These are phyloP conservation scores for Xenopus petersii DNA, from an alignment of 2,797 vertebrate species.

Conservation along the genomic window DNA sequence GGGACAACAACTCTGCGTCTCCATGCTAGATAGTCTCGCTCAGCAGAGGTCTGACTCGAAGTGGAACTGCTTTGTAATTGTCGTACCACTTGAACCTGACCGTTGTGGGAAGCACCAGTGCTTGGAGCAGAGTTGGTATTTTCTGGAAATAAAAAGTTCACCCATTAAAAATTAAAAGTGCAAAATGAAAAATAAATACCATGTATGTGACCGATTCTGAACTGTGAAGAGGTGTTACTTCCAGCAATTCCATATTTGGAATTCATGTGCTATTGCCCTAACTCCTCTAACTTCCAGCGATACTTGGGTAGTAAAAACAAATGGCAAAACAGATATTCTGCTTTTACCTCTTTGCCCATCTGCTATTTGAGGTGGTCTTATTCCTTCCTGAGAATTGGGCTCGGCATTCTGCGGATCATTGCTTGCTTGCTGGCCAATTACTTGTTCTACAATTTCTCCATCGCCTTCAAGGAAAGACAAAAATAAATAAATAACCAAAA, in stretches of 20 bases:
- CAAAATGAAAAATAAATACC: too few species aligned
- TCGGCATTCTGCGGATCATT: slow-evolving; percentile 77
- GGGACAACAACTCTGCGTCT: slow-evolving; percentile 90
- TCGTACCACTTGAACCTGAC: slow-evolving; percentile 92
- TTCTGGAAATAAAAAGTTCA: too few species aligned
- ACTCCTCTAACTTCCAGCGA: too few species aligned
- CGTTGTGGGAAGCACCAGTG: slow-evolving; percentile 67
- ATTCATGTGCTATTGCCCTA: too few species aligned
- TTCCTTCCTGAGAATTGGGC: slow-evolving; percentile 79
- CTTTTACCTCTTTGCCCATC: slow-evolving; percentile 83
- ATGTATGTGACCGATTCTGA: too few species aligned
- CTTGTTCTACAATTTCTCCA: slow-evolving; percentile 95
- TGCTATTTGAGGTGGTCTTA: slow-evolving; percentile 56
- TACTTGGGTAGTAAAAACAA: too few species aligned
- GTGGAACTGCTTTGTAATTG: slow-evolving; percentile 97
- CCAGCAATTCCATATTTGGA: too few species aligned
- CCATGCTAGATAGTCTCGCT: slow-evolving; percentile 92
- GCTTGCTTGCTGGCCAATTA: slow-evolving; percentile 88
- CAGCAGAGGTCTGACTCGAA: slow-evolving; percentile 91
- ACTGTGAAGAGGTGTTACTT: too few species aligned
- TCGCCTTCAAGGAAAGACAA: slow-evolving; percentile 73
- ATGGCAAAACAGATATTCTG: background rate
- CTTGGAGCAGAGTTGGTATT: too few species aligned
- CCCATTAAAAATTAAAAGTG: too few species aligned
- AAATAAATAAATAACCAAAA: background rate